Evolutionary conservation across 2,888 invertebrate species (phyloP).

Genomic region (Laothoe populi): DNA sequence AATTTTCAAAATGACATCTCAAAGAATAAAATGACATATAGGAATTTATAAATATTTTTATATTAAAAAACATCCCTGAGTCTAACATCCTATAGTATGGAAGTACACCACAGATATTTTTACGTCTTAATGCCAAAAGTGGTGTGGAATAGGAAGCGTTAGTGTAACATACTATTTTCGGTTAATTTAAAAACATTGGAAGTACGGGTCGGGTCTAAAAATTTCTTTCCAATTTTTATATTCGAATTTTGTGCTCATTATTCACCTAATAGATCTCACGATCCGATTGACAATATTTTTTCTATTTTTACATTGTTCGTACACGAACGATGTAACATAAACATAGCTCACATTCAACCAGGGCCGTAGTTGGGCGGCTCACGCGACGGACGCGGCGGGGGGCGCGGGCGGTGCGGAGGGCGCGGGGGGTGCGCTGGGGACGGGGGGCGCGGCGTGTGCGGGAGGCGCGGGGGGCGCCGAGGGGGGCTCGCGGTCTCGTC

Average conservation of each 20-base stretch:
- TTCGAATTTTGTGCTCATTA: conserved; percentile 35
- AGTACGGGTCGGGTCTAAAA: conserved; percentile 30
- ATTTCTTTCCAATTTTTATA: conserved; percentile 23
- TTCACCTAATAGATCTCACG: conserved; percentile 14
- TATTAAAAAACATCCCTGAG: conserved; percentile 8
- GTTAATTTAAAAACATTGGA: conserved; percentile 37
- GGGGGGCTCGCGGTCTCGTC: conserved; percentile 66
- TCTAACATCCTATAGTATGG: not conserved
- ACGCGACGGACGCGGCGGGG: conserved; percentile 71
- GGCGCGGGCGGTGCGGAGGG: conserved; percentile 39
- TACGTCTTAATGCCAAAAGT: conserved; percentile 37
- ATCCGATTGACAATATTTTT: conserved; percentile 14
- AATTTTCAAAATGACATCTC: not conserved
- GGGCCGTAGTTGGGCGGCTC: conserved; percentile 44
- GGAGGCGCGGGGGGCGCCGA: conserved; percentile 65
- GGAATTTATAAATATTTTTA: not conserved
- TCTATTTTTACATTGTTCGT: conserved; percentile 3
- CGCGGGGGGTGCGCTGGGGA: conserved; percentile 52
- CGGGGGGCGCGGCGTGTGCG: conserved; percentile 68
- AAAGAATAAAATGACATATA: not conserved
- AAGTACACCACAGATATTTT: conserved; percentile 40
- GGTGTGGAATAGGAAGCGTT: conserved; percentile 50
- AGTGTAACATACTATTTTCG: conserved; percentile 42
- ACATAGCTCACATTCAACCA: not conserved
- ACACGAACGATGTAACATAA: conserved; percentile 2